Base-by-base conservation (phyloP, 2,888 invertebrate genomes). In the Anticlea derivata region DNA sequence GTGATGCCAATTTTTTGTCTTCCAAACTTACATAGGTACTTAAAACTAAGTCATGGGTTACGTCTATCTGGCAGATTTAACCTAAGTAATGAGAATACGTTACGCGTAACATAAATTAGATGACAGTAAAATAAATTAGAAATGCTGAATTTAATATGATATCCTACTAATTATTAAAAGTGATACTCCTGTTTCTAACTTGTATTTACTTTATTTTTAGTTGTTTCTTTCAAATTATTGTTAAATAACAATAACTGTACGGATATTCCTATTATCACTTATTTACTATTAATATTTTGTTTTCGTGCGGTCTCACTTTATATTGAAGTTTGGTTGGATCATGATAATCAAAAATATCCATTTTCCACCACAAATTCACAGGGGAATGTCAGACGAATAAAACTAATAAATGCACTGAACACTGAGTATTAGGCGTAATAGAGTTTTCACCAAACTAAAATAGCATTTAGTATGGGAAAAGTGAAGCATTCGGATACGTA, bases 391-490 rank as follows among this genome's bases (percentile, higher is more conserved):
- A 50, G 24, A 50, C 55, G 57, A 51, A 51, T 59, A 48, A 57
- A 53, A 55, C 65, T 73, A 70, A 58, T 71, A 76, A 75, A 81
- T 79, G 80, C 80, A 74, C 57, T 73, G 73, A 71, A 71, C 62
- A 62, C 65, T 75, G 76, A 81, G 78, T 80, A 82, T 79, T 73
- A 74, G 73, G 69, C 65, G 60, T 68, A 3, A 55, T 52, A 58
- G 61, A 61, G 68, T 78, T 78, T 80, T 79, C 79, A 60, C 70
- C 77, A 75, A 63, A 78, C 80, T 83, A 80, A 84, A 74, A 79
- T 69, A 48, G 0, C 48, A 68, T 80, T 79, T 82, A 82, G 80
- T 68, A 66, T 79, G 78, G 70, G 78, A 82, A 82, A 79, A 73
- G 67, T 66, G 57, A 61, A 67, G 58, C 60, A 55, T 61, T 69